Percentiles rank a stretch among this genome's conserved stretches.
Conservation (phyloP, 2,888 invertebrate species). For the Acrobeloides nanus region DNA sequence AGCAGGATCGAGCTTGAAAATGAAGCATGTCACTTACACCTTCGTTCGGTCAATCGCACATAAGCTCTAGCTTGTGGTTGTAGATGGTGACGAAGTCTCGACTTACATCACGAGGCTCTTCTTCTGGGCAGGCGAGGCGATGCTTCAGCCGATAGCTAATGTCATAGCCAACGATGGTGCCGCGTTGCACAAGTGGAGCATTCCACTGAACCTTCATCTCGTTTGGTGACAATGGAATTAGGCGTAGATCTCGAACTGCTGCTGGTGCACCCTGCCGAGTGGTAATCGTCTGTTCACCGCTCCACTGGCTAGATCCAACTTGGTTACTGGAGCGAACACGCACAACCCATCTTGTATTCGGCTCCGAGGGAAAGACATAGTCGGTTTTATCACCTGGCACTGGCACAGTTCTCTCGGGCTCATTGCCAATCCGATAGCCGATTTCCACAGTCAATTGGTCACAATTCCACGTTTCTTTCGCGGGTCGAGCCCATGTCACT, state of each 20-base stretch:
- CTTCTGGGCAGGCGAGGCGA: slow-evolving; percentile 53
- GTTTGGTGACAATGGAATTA: slow-evolving; percentile 33
- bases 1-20: slow-evolving; percentile 48
- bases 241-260: slow-evolving; percentile 43
- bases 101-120: slow-evolving; percentile 51
- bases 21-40: slow-evolving; percentile 6
- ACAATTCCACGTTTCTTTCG: slow-evolving; percentile 52
- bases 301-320: slow-evolving; percentile 43
- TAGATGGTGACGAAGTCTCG: slow-evolving; percentile 53
- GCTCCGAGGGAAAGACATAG: slow-evolving; percentile 51
- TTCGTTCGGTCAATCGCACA: neutral
- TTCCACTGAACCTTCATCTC: slow-evolving; percentile 49
- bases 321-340: slow-evolving; percentile 28
- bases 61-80: slow-evolving; percentile 47
- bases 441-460: slow-evolving; percentile 52
- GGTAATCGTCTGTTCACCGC: slow-evolving; percentile 41
- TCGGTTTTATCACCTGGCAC: slow-evolving; percentile 50
- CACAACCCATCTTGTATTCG: slow-evolving; percentile 50
- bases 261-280: slow-evolving; percentile 53
- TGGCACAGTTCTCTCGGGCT: slow-evolving; percentile 40
- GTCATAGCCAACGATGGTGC: slow-evolving; percentile 53
- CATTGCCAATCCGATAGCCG: slow-evolving; percentile 46
- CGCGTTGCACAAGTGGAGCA: slow-evolving; percentile 45
- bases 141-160: slow-evolving; percentile 52
- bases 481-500: slow-evolving; percentile 47